Conservation (phyloP, 2,113 vertebrate genomes). For the Harpagus bidentatus region DNA sequence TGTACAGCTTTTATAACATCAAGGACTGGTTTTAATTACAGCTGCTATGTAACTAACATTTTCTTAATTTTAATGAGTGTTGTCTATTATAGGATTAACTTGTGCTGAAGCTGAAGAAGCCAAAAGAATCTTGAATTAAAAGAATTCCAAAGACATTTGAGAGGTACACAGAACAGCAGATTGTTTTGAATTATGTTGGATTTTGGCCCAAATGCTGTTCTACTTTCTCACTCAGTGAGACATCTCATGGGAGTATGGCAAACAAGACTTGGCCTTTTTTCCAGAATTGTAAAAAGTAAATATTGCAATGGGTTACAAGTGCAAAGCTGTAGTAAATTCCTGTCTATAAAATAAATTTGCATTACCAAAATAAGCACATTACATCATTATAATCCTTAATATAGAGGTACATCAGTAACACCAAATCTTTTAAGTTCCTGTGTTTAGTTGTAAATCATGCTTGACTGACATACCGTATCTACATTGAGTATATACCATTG, state of each 20-base stretch:
- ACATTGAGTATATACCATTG: too few relatives aligned
- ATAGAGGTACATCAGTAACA: background rate
- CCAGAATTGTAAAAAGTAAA: background rate
- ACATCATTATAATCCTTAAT: background rate
- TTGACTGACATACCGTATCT: background rate
- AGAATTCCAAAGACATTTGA: background rate
- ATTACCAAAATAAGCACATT: background rate
- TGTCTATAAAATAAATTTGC: background rate
- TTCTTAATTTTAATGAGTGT: conserved; percentile 15
- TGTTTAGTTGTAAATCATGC: background rate
- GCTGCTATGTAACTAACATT: background rate
- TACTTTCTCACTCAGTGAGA: background rate
- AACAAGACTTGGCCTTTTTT: background rate
- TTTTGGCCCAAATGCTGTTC: conserved; percentile 6
- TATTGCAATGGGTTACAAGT: background rate
- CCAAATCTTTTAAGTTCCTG: background rate
- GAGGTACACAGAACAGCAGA: background rate
- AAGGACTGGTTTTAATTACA: conserved; percentile 1
- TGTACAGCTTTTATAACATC: background rate
- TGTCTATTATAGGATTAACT: background rate
- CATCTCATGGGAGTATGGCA: background rate
- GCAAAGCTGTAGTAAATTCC: background rate
- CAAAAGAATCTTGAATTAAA: background rate
- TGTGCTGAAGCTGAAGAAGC: background rate
- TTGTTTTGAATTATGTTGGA: background rate